Conservation (phyloP, 2,797 vertebrate species). For the Coendou prehensilis region DNA sequence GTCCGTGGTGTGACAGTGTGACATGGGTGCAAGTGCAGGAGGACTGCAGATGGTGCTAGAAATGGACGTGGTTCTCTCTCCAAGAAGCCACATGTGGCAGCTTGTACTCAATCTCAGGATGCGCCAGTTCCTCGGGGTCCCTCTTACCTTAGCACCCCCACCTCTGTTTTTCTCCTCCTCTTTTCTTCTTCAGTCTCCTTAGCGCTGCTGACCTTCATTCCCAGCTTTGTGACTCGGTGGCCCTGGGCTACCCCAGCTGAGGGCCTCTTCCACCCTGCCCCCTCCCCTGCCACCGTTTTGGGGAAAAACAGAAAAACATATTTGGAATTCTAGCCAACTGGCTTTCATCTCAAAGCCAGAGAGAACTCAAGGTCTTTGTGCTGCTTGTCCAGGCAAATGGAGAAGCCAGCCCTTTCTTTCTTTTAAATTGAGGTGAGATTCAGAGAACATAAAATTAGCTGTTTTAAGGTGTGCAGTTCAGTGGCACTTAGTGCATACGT, state of each 20-base stretch:
- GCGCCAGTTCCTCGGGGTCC: background rate
- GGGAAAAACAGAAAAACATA: background rate
- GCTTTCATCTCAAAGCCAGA: conserved; percentile 5
- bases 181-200: background rate
- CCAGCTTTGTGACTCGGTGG: background rate
- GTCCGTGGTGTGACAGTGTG: background rate
- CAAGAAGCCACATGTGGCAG: background rate
- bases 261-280: background rate
- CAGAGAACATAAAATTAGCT: background rate
- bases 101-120: background rate
- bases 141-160: fast-evolving
- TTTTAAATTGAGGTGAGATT: background rate
- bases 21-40: background rate
- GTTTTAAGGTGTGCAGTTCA: background rate
- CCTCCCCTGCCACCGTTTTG: background rate
- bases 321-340: conserved; percentile 26
- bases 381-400: background rate
- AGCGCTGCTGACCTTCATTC: background rate
- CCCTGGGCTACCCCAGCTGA: background rate
- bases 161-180: background rate
- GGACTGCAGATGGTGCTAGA: background rate
- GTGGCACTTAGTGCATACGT: background rate
- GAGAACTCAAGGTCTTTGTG: conserved; percentile 38
- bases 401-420: conserved; percentile 8
- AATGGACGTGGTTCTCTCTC: background rate